phyloP scores from a whole-genome alignment of 2,797 vertebrate genomes.

The Mareca penelope region DNA sequence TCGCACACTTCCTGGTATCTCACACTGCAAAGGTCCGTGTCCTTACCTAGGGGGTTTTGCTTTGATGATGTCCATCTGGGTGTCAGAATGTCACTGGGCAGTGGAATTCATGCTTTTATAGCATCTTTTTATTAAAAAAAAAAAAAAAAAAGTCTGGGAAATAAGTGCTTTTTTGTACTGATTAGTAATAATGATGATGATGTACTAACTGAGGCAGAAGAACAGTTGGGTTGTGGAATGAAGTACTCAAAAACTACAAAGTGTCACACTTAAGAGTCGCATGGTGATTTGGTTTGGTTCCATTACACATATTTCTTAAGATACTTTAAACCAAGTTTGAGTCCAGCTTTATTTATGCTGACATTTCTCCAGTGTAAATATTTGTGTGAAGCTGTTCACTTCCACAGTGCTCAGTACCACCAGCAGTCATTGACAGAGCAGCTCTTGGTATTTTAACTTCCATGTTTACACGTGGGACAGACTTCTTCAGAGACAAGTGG shows the following conservation, averaged over 20 bases:
- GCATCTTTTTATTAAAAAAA: background rate
- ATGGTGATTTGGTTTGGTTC: background rate
- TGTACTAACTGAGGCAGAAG: background rate
- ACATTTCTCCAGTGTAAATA: background rate
- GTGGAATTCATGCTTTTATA: background rate
- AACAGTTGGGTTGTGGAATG: background rate
- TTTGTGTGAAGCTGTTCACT: background rate
- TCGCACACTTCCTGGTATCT: background rate
- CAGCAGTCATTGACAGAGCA: background rate
- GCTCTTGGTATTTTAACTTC: background rate
- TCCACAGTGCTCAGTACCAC: background rate
- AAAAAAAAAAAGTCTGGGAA: background rate
- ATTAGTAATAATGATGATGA: background rate
- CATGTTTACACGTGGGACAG: background rate
- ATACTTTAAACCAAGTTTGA: background rate
- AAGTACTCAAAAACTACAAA: background rate
- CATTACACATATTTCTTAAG: background rate
- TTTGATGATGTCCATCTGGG: background rate
- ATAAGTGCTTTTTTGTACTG: background rate
- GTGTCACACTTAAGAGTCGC: background rate
- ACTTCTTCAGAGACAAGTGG: background rate
- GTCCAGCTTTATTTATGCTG: conserved; percentile 15
- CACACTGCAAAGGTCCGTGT: background rate
- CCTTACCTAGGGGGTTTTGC: background rate
- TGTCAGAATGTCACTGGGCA: background rate